Base-by-base conservation (phyloP, 1,140 invertebrate genomes). In the Chelonus insularis region DNA sequence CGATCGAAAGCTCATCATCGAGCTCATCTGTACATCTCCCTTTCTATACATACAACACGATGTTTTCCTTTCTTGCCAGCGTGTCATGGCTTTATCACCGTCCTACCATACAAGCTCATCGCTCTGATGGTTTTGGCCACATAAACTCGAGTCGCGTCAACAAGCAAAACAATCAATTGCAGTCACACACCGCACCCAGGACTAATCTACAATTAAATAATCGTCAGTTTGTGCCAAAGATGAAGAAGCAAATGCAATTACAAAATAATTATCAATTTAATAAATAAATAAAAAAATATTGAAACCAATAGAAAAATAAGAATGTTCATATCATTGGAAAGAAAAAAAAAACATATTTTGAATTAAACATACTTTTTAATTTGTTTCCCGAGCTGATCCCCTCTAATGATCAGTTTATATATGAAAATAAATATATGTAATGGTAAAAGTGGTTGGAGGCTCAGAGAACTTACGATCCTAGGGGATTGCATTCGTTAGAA, bases 401-500 rank as follows among this genome's bases (percentile, higher is more conserved):
- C 21, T 56, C 43, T 47, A 57, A 47, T 12, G 41, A 57, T 57
- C 21, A 34, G 43, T 58, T 58, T 50, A 34, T 50, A 48, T 14
- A 25, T 9, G 23, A 48, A 48, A 32, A 48, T 25, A 58, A 20
- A 58, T 18, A 36, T 48, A 43, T 43, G 8, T 12, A 50, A 58
- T 14, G 45, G 18, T 58, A 34, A 14, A 36, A 43, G 23, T 45
- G 18, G 39, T 45, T 29, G 18, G 34, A 8, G 55, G 41, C 45
- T 50, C 45, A 47, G 47, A 39, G 34, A 39, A 29, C 32, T 36
- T 50, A 50, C 41, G 52, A 57, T 57, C 55, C 23, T 16, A 14
- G 4, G 47, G 47, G 36, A 60, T 39, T 52, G 48, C 57, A 52
- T 52, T 39, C 21, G 47, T 60, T 60, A 39, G 57, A 51, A 39